Percentiles rank a stretch among this genome's conserved stretches.
Conservation (phyloP, 2,888 invertebrate species). For the Acanthosepion lycidas region DNA sequence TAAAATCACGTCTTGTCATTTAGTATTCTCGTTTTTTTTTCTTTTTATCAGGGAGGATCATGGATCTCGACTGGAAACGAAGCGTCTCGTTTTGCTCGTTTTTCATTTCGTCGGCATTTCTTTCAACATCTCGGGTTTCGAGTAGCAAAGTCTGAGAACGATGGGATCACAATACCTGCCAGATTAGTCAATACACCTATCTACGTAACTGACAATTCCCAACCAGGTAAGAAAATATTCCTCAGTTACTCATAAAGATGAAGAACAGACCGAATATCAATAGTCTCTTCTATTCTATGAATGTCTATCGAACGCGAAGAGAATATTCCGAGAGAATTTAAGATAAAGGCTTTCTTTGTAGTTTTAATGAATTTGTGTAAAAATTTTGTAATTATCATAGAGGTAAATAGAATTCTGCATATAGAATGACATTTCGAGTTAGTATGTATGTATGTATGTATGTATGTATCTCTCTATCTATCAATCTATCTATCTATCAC, state of each 20-base stretch:
- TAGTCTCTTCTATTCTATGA: background rate
- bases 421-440: too few relatives aligned
- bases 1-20: background rate
- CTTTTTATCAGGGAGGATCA: constrained; percentile 68
- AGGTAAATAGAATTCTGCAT: background rate
- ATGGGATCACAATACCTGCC: constrained; percentile 58
- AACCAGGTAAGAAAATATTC: constrained; percentile 56
- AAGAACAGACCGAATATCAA: background rate
- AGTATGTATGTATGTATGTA: too few relatives aligned
- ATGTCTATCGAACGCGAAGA: background rate
- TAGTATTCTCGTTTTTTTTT: background rate
- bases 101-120: constrained; percentile 72
- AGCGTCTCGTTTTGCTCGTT: constrained; percentile 72
- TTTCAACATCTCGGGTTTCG: constrained; percentile 73
- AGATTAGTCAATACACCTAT: constrained; percentile 62
- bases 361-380: too few relatives aligned
- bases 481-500: background rate
- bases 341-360: too few relatives aligned
- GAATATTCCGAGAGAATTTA: too few relatives aligned
- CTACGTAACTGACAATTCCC: constrained; percentile 63
- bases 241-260: background rate
- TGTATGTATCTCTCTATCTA: background rate
- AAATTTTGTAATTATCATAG: too few relatives aligned
- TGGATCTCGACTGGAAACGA: constrained; percentile 73
- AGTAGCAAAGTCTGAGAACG: constrained; percentile 58